phyloP scores from a whole-genome alignment of 2,113 vertebrate genomes.

The Poeciliopsis turrubarensis region DNA sequence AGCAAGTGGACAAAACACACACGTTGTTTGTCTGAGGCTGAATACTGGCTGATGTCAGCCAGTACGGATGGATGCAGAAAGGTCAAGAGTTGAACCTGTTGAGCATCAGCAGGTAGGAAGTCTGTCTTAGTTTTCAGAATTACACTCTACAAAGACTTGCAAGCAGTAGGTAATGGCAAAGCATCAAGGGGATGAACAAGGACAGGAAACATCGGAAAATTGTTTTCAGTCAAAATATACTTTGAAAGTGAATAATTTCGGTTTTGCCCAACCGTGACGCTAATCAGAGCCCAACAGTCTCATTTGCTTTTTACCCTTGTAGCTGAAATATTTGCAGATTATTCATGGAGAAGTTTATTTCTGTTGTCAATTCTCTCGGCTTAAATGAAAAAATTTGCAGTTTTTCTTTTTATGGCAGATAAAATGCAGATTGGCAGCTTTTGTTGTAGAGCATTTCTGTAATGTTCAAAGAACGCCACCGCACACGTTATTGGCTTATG shows the following conservation, averaged over 20 bases:
- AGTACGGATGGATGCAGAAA: conserved; percentile 44
- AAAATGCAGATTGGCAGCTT: too few species aligned
- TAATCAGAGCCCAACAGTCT: conserved; percentile 3
- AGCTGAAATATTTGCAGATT: too few species aligned
- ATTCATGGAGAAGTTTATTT: too few species aligned
- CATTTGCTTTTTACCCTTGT: too few species aligned
- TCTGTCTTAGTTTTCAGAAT: conserved; percentile 20
- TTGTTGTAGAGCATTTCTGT: too few species aligned
- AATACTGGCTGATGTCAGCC: neutral
- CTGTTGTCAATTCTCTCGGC: too few species aligned
- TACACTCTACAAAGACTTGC: conserved; percentile 3
- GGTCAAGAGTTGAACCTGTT: conserved; percentile 44
- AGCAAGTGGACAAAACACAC: neutral
- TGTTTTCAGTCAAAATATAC: conserved; percentile 6
- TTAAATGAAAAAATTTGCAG: too few species aligned
- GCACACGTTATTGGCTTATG: too few species aligned
- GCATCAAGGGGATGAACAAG: neutral
- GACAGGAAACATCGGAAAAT: conserved; percentile 9
- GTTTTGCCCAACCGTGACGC: neutral
- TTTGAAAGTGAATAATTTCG: conserved; percentile 2
- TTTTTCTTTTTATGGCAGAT: too few species aligned
- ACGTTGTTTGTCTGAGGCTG: conserved; percentile 5
- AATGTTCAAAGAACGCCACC: too few species aligned
- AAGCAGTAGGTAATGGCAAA: conserved; percentile 1
- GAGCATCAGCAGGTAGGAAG: conserved; percentile 5